Evolutionary conservation across 2,888 invertebrate genomes (phyloP), one percentile per base, ranked within the genome.

Genomic region (Polyommatus iphigenia): DNA sequence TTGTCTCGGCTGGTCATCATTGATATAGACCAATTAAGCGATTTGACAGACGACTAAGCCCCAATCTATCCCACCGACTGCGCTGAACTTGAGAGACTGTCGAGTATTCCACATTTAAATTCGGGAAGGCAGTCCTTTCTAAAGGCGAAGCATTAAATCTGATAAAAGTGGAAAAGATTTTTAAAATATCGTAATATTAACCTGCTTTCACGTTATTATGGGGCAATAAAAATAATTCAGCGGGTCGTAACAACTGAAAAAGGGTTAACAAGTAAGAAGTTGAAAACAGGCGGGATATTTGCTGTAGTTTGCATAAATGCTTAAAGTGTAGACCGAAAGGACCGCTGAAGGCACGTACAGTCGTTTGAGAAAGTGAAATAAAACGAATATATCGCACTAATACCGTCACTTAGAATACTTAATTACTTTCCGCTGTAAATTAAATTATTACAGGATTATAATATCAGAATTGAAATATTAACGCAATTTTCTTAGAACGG

Each of bases 221-320:
- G 75, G 75, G 50, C 15, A 75, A 75, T 75, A 50, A 79, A 78
- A 77, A 79, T 76, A 78, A 76, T 81, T 78, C 76, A 59, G 72
- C 78, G 71, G 73, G 73, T 50, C 81, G 80, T 81, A 82, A 79
- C 80, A 78, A 80, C 79, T 81, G 82, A 84, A 84, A 86, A 82
- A 83, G 80, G 81, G 79, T 83, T 83, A 85, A 83, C 85, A 85
- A 82, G 84, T 85, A 82, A 85, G 82, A 81, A 83, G 82, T 81
- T 79, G 84, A 82, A 79, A 83, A 85, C 85, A 83, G 84, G 86
- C 84, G 87, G 86, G 87, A 86, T 88, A 87, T 87, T 87, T 86
- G 85, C 86, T 85, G 85, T 84, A 84, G 86, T 89, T 88, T 88
- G 89, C 89, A 89, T 90, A 89, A 89, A 87, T 88, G 87, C 89